Evolutionary conservation across 2,888 invertebrate genomes (phyloP), one percentile per base, ranked within the genome.

Genomic region (Opisthograptis luteolata): DNA sequence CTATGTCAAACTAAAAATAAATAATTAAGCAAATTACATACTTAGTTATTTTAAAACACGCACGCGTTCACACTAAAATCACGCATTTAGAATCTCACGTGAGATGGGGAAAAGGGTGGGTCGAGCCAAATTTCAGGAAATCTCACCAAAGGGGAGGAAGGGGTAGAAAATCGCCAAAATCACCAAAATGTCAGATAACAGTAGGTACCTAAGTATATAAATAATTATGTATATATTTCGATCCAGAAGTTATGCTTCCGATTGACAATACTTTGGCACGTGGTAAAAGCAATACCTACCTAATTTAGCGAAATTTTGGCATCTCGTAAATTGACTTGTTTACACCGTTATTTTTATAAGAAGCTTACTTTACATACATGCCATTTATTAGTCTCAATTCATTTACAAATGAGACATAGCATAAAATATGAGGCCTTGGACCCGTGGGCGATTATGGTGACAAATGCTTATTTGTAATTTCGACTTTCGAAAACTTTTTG

Each of bases 331-430:
- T 12, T 14, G 20, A 12, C 10, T n/a, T n/a, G n/a, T n/a, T 34
- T 24, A 36, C 13, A 35, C 36, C n/a, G 60, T 59, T 64, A 64
- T 66, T 59, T 55, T 48, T 42, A 40, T 63, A 61, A 64, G 62
- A 61, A 68, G 27, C 37, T 27, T 27, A 15, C 19, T 37, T 24
- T 14, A 15, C 36, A 25, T 24, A 5, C 32, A 5, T 24, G 14
- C 4, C n/a, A 8, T 49, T 40, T 55, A 64, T 72, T 69, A 69
- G 57, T 69, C 68, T 73, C 73, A 75, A 79, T 74, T 70, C 70
- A 66, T 48, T 73, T 68, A 76, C 52, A 68, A 71, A 80, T 70
- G 69, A 58, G 64, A 14, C 30, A 14, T 41, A 57, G 27, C 20
- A 34, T 45, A 56, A 60, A 62, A 65, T 48, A 51, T 20, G 47